Evolutionary conservation across 2,797 vertebrate species (phyloP).

Genomic region (Potorous gilbertii): DNA sequence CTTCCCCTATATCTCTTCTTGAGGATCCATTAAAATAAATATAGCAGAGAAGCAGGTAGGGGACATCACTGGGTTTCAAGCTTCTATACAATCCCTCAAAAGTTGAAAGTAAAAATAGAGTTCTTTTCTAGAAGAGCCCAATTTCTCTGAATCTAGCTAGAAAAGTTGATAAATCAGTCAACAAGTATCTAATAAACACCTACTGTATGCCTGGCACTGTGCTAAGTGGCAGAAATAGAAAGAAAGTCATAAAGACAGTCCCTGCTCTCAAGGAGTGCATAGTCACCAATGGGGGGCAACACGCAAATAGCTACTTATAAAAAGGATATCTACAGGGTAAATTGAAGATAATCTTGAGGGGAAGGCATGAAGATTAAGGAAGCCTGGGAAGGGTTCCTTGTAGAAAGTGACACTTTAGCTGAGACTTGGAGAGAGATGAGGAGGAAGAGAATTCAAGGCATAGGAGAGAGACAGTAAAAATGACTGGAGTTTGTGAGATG

Average conservation of each 20-base stretch:
- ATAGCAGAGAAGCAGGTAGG: neutral
- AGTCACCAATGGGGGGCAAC: neutral
- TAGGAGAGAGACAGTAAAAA: neutral
- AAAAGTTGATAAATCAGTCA: neutral
- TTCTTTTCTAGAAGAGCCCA: neutral
- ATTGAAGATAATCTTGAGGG: neutral
- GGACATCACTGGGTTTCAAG: neutral
- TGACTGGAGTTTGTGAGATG: neutral
- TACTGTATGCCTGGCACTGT: neutral
- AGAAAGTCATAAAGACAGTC: neutral
- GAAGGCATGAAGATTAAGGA: neutral
- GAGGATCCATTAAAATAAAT: conserved; percentile 27
- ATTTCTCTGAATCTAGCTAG: neutral
- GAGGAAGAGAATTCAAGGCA: neutral
- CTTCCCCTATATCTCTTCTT: conserved; percentile 23
- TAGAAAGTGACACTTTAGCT: neutral
- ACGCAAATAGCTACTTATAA: neutral
- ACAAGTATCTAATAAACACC: neutral
- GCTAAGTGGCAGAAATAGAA: neutral
- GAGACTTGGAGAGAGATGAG: neutral
- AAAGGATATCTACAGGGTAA: neutral
- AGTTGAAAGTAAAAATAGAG: neutral
- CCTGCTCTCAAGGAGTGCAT: neutral
- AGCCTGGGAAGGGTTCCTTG: neutral
- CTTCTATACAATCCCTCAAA: neutral